Conservation (phyloP, 2,888 invertebrate species). For the Rhynchonema sp. region DNA sequence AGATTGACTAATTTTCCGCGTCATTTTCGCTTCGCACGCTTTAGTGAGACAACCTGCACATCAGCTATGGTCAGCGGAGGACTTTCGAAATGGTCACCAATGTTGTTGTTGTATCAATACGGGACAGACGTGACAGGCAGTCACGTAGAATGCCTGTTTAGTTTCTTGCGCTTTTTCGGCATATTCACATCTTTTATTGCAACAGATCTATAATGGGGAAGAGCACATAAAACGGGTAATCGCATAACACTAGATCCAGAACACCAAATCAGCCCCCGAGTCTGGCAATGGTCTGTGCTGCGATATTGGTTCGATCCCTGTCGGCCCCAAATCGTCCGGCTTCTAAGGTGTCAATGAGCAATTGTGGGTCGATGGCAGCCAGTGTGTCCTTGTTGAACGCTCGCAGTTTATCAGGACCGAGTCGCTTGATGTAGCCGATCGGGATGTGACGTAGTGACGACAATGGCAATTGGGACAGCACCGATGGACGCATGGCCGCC, state of each 20-base stretch:
- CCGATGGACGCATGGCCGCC: neutral
- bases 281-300: neutral
- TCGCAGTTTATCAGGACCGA: neutral
- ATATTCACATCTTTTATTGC: no score
- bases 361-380: neutral
- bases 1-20: no score
- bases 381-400: neutral
- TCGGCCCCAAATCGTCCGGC: neutral
- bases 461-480: neutral
- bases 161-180: no score
- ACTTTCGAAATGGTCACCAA: no score
- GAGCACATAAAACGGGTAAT: neutral
- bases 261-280: no score
- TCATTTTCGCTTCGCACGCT: no score
- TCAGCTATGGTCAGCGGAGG: no score
- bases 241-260: neutral
- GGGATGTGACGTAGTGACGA: neutral
- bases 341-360: neutral
- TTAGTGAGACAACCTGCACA: no score
- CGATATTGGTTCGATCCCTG: neutral
- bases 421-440: neutral
- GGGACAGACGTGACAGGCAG: no score
- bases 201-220: no score
- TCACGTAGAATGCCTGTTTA: no score
- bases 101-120: no score